A percentile compares a stretch with the other conserved stretches of the same genome.
These are phyloP conservation scores for Orchesella flavescens DNA, from an alignment of 2,888 invertebrate species.

Conservation along the genomic window DNA sequence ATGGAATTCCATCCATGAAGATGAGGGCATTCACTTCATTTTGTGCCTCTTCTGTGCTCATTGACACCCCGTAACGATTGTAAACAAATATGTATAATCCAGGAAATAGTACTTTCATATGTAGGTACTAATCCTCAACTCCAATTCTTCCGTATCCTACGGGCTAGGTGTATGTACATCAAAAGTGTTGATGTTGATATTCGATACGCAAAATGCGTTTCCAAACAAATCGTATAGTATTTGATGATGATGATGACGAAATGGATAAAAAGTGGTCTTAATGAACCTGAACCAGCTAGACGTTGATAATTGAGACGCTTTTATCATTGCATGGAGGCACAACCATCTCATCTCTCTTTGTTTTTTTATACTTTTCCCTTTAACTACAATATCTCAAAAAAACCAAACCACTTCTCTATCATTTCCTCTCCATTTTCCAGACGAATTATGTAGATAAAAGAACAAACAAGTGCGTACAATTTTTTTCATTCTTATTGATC, in stretches of 20 bases:
- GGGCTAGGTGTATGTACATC: no score
- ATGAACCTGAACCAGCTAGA: slow-evolving; percentile 35
- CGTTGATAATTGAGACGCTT: slow-evolving; percentile 43
- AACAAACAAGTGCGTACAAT: neutral
- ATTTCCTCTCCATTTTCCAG: neutral
- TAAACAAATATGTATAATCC: no score
- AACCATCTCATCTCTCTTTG: neutral
- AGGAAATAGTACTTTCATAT: no score
- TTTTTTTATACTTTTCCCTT: neutral
- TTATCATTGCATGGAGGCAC: neutral
- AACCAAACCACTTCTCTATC: neutral
- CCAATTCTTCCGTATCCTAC: no score
- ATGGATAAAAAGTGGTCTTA: slow-evolving; percentile 39
- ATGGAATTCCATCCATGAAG: slow-evolving; percentile 40
- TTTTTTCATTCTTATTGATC: neutral
- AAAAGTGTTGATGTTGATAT: no score
- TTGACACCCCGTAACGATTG: slow-evolving; percentile 20
- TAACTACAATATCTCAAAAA: neutral
- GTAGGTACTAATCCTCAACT: no score
- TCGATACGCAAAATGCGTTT: no score
- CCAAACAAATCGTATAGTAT: no score
- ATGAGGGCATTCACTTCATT: slow-evolving; percentile 21
- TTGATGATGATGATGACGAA: no score
- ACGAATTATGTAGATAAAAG: neutral
- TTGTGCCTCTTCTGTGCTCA: slow-evolving; percentile 24